A percentile compares a stretch with the other conserved stretches of the same genome.
phyloP scores from a whole-genome alignment of 2,888 invertebrate species.

The Andrena bicolor region DNA sequence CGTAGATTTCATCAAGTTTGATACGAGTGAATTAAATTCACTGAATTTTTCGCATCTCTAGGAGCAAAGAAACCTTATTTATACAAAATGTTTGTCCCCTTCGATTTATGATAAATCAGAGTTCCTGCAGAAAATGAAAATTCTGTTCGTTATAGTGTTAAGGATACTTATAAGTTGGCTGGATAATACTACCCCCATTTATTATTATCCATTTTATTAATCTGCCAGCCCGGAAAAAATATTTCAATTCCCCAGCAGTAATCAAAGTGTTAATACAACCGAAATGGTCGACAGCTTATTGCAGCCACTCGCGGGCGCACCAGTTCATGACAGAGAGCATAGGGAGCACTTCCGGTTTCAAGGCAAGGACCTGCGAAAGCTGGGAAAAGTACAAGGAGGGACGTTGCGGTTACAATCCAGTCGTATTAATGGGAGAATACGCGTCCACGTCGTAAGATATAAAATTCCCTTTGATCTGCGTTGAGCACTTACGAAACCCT shows the following conservation, averaged over 20 bases:
- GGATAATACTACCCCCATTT: too few relatives aligned
- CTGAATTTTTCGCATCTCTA: not conserved
- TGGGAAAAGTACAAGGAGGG: slow-evolving; percentile 77
- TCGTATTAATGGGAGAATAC: slow-evolving; percentile 78
- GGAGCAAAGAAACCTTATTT: too few relatives aligned
- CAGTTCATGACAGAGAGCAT: slow-evolving; percentile 79
- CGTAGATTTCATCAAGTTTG: too few relatives aligned
- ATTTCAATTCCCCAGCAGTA: not conserved
- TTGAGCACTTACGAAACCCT: not conserved
- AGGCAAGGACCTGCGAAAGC: slow-evolving; percentile 74
- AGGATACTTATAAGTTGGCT: too few relatives aligned
- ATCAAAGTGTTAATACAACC: not conserved
- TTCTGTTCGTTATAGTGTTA: too few relatives aligned
- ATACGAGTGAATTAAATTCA: too few relatives aligned
- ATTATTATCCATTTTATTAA: too few relatives aligned
- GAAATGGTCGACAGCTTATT: slow-evolving; percentile 69
- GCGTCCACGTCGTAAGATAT: slow-evolving; percentile 77
- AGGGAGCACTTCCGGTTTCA: slow-evolving; percentile 76
- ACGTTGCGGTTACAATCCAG: slow-evolving; percentile 75
- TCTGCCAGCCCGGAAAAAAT: too few relatives aligned
- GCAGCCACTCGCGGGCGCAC: slow-evolving; percentile 78
- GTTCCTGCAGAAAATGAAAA: too few relatives aligned
- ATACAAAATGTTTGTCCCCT: too few relatives aligned
- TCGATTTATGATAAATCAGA: too few relatives aligned
- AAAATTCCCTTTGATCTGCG: not conserved